These are phyloP conservation scores for Eupithecia subumbrata DNA, from an alignment of 2,888 invertebrate species.

Conservation along the genomic window DNA sequence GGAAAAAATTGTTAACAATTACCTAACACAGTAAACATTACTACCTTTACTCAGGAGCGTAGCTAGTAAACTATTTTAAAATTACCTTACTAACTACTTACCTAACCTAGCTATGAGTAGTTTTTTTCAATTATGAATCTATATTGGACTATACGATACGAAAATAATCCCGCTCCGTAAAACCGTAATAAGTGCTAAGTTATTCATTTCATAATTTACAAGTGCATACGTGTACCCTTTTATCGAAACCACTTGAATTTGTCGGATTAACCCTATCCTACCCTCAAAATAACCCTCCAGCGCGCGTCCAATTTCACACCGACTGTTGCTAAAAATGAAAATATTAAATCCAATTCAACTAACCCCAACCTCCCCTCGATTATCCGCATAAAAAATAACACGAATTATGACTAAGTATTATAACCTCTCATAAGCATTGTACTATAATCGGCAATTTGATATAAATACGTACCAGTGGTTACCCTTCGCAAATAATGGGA, in stretches of 20 bases:
- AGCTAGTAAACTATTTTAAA: background rate
- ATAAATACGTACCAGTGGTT: slow-evolving; percentile 68
- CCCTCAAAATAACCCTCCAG: slow-evolving; percentile 67
- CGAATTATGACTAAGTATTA: slow-evolving; percentile 77
- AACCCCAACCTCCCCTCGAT: slow-evolving; percentile 74
- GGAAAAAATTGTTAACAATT: background rate
- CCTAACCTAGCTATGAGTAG: background rate
- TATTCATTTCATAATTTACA: slow-evolving; percentile 42
- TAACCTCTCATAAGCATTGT: slow-evolving; percentile 77
- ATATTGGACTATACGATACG: background rate
- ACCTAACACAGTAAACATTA: background rate
- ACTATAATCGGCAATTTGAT: slow-evolving; percentile 73
- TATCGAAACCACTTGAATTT: slow-evolving; percentile 59
- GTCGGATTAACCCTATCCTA: slow-evolving; percentile 72
- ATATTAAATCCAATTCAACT: slow-evolving; percentile 83
- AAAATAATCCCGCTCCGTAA: slow-evolving; percentile 4
- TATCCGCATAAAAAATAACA: slow-evolving; percentile 74
- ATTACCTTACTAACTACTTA: background rate
- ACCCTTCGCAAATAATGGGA: slow-evolving; percentile 71
- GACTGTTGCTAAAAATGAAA: slow-evolving; percentile 78
- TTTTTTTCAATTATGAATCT: background rate
- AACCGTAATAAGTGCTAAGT: slow-evolving; percentile 15
- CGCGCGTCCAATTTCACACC: slow-evolving; percentile 82
- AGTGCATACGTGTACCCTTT: slow-evolving; percentile 50
- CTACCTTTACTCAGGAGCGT: background rate